Evolutionary conservation across 2,113 vertebrate genomes (phyloP), one percentile per base, ranked within the genome.

Genomic region (Gadus chalcogrammus): DNA sequence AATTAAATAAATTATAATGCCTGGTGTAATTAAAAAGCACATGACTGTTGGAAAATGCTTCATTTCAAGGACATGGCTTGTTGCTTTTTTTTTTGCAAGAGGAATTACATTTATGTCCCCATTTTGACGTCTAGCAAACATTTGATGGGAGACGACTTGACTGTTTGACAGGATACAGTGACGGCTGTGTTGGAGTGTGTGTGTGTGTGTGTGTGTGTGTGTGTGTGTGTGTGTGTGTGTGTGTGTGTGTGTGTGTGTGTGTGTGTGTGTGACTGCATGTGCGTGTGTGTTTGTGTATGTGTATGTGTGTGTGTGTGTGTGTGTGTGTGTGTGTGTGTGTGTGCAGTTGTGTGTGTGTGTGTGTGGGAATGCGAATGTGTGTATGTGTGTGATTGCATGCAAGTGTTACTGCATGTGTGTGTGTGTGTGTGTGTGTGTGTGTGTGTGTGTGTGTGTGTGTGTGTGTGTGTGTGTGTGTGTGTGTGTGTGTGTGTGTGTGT

Each of bases 91-190:
- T 58, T 58, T 58, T 5, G 16, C 16, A 17, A n/a, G 5, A 17
- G 55, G 15, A 16, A 58, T n/a, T 5, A 58, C 55, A 16, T n/a
- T 16, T 17, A 58, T 58, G 55, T 9, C 15, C 13, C 13, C n/a
- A 58, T 58, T 16, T 58, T 16, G 5, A 58, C 55, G 7, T 58
- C 55, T 48, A 48, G 42, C 42, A 48, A 48, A 17, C 15, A 58
- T 58, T 16, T 62, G 61, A 62, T 9, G 61, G 20, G 20, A 22
- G 12, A 62, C 7, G 22, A 58, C 17, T 22, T 27, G 61, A 22
- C 61, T 28, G 20, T 62, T 62, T 62, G 61, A 62, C 61, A 62
- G 61, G 61, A 58, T 58, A 58, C 42, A n/a, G 55, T 13, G 55
- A 16, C n/a, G 8, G 15, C n/a, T n/a, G 55, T 58, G 53, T 16